Conservation (phyloP, 2,888 invertebrate genomes). For the Deilephila elpenor region DNA sequence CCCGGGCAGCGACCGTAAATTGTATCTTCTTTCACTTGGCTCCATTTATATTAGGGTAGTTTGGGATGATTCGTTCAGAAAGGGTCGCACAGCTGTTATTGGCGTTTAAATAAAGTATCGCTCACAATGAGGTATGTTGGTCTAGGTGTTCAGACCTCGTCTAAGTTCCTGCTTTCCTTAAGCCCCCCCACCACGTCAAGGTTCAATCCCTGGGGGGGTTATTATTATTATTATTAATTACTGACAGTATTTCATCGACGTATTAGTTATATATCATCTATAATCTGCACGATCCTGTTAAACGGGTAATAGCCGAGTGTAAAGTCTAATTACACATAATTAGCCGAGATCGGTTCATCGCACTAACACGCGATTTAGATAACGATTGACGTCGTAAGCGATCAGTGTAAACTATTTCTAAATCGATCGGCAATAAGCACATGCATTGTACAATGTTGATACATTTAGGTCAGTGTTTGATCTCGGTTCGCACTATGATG, state of each 20-base stretch:
- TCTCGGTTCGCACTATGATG: constrained; percentile 5
- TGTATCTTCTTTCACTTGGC: too few relatives aligned
- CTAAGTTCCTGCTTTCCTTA: too few relatives aligned
- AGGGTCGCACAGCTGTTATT: too few relatives aligned
- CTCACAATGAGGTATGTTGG: too few relatives aligned
- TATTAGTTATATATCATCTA: neutral
- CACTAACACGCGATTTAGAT: constrained; percentile 1
- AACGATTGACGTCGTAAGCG: constrained; percentile 3
- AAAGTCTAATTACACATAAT: constrained; percentile 19
- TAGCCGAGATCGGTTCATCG: neutral
- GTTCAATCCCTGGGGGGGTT: too few relatives aligned
- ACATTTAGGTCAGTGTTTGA: neutral
- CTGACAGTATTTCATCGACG: neutral
- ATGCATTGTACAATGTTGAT: neutral
- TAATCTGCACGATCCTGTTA: constrained; percentile 2
- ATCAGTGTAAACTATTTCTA: neutral
- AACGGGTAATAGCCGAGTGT: neutral
- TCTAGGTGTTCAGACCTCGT: too few relatives aligned
- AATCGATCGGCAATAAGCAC: neutral
- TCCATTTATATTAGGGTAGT: too few relatives aligned
- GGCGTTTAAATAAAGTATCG: too few relatives aligned
- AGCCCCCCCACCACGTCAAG: too few relatives aligned
- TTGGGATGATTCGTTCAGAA: too few relatives aligned
- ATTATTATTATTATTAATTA: neutral
- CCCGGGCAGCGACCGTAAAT: too few relatives aligned